phyloP scores from a whole-genome alignment of 2,797 vertebrate genomes.

The Xenops minutus region DNA sequence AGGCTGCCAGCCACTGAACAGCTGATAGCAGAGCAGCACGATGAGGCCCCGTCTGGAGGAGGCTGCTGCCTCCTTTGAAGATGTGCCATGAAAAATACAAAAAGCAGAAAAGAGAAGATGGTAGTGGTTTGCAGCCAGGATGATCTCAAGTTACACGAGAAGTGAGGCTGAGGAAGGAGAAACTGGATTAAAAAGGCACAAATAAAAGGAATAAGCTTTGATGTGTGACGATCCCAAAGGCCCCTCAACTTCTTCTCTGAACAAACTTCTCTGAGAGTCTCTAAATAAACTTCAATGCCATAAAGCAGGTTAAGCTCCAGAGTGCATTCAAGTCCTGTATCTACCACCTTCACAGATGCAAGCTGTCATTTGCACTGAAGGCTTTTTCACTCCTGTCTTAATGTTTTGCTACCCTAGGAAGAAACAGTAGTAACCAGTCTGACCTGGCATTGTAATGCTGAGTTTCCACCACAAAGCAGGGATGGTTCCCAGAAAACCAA shows the following conservation, averaged over 20 bases:
- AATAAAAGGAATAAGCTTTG: background rate
- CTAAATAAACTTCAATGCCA: background rate
- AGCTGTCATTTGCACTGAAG: background rate
- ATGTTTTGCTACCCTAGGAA: background rate
- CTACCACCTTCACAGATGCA: background rate
- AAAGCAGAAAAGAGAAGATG: background rate
- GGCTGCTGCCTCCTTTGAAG: background rate
- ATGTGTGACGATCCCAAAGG: background rate
- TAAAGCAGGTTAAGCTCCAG: background rate
- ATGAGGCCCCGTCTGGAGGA: background rate
- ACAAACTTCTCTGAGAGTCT: background rate
- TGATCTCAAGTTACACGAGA: background rate
- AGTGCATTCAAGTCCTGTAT: background rate
- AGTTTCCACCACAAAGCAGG: slow-evolving; percentile 31
- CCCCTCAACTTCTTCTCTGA: background rate
- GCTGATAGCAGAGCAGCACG: background rate
- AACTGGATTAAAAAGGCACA: background rate
- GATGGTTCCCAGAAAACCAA: background rate
- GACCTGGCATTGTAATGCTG: background rate
- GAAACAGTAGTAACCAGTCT: background rate
- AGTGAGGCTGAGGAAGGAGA: background rate
- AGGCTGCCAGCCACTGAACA: background rate
- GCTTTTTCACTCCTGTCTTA: background rate
- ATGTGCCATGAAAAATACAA: background rate
- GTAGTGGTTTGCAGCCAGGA: background rate